These are phyloP conservation scores for Colaptes auratus DNA, from an alignment of 2,113 vertebrate genomes.

Conservation along the genomic window DNA sequence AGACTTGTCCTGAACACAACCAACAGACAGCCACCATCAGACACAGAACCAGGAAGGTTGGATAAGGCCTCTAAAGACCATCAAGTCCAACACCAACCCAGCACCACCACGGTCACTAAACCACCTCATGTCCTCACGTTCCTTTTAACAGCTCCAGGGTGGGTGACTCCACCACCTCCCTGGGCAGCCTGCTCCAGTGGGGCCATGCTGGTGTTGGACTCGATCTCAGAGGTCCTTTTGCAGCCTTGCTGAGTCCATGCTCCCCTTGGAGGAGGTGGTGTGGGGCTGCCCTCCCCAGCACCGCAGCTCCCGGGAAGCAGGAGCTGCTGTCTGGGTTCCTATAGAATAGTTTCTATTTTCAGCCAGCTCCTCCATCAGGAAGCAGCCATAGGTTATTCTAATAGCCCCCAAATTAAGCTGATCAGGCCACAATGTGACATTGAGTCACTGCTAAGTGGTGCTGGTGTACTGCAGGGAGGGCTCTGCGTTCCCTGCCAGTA, in stretches of 20 bases:
- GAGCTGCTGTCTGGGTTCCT: not conserved
- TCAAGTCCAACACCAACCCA: too few relatives aligned
- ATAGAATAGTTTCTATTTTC: not conserved
- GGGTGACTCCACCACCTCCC: too few relatives aligned
- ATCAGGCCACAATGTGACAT: not conserved
- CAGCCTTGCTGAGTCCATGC: too few relatives aligned
- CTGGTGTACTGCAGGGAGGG: not conserved
- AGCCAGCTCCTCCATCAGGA: not conserved
- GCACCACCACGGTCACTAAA: too few relatives aligned
- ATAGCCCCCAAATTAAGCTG: not conserved
- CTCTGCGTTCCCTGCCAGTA: rapidly evolving
- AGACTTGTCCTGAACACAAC: not conserved
- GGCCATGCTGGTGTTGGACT: too few relatives aligned
- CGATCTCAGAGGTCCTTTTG: too few relatives aligned
- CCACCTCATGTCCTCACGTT: too few relatives aligned
- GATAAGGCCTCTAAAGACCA: too few relatives aligned
- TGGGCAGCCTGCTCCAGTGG: too few relatives aligned
- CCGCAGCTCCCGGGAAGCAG: rapidly evolving
- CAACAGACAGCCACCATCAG: rapidly evolving
- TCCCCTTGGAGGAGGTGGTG: not conserved
- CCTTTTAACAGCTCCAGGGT: too few relatives aligned
- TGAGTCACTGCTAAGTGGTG: not conserved
- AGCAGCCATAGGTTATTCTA: not conserved
- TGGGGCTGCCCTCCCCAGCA: rapidly evolving
- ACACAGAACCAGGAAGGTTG: too few relatives aligned